Conservation (phyloP, 2,113 vertebrate species). For the Ardeotis arabs region DNA sequence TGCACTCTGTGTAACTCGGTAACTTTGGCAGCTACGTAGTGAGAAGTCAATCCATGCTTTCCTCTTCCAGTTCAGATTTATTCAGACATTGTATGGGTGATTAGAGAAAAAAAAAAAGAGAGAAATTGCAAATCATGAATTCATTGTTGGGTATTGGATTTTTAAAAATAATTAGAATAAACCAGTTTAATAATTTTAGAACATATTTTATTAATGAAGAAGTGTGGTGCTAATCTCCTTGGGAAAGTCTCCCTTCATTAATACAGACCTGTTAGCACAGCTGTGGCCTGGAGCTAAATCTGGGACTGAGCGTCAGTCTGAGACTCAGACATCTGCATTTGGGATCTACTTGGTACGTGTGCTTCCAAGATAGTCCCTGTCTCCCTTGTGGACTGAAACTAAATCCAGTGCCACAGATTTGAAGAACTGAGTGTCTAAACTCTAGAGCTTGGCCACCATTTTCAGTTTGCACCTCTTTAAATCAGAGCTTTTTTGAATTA, state of each 20-base stretch:
- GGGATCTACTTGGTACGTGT: not conserved
- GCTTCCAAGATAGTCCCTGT: not conserved
- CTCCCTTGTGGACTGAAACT: not conserved
- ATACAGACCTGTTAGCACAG: not conserved
- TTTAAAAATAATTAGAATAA: not conserved
- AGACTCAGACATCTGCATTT: not conserved
- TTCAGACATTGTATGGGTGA: not conserved
- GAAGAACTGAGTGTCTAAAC: not conserved
- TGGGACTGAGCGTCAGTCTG: not conserved
- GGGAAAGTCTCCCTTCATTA: slow-evolving; percentile 3
- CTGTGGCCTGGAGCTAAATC: not conserved
- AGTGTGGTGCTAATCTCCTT: not conserved
- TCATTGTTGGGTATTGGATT: accelerated
- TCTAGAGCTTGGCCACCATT: not conserved
- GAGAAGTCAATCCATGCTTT: not conserved
- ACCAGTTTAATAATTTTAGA: not conserved
- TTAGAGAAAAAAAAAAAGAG: not conserved
- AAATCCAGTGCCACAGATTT: not conserved
- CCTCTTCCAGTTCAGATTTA: not conserved
- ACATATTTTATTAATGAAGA: slow-evolving; percentile 13
- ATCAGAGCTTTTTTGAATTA: not conserved
- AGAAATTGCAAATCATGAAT: not conserved
- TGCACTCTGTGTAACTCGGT: accelerated
- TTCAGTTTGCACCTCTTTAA: not conserved
- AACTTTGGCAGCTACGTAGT: not conserved